Base-by-base conservation (phyloP, 92 coral and sea anemone genomes). In the Epizoanthus scotinus region DNA sequence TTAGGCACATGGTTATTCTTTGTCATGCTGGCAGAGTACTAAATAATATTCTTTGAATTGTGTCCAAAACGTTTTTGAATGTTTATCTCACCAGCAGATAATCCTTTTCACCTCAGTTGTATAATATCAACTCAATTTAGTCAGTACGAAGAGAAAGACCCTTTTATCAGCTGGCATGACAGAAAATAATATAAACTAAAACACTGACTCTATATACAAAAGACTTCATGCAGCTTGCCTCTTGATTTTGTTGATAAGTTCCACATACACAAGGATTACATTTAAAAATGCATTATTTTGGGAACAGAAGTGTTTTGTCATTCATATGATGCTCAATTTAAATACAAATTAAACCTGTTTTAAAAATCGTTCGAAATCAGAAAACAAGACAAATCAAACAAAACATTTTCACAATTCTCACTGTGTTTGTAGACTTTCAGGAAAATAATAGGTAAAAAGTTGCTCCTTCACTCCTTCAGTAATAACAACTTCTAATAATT, bases 221-320 rank as follows among this genome's bases (percentile, higher is more conserved):
- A 64, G 44, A 44, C 20, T 15, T 29, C 70, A 64, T 14, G 70
- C 70, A 64, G 70, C 70, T 24, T 27, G 18, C 47, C 42, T 28
- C 29, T 28, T 64, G 70, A 29, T 9, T 64, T 64, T 64, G 47
- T 17, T 62, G 67, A 62, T 62, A 26, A 62, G 38, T 26, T 62
- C 34, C 27, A 34, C n/a, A 28, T 64, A 63, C n/a, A 63, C 69
- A 27, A 38, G 36, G 69, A 63, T 63, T 63, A n/a, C n/a, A n/a
- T n/a, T n/a, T n/a, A 64, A 19, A 27, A 64, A 12, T 15, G 2
- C 70, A 29, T 64, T 28, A 28, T 25, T n/a, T 63, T 2, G 36
- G 67, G 18, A 24, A 63, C 18, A 12, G 28, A 63, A n/a, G 68
- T 6, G 28, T 27, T 63, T 63, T 10, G 19, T 63, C 7, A 63